phyloP scores from a whole-genome alignment of 64 coral and sea anemone genomes.

The Stichodactyla helianthus region DNA sequence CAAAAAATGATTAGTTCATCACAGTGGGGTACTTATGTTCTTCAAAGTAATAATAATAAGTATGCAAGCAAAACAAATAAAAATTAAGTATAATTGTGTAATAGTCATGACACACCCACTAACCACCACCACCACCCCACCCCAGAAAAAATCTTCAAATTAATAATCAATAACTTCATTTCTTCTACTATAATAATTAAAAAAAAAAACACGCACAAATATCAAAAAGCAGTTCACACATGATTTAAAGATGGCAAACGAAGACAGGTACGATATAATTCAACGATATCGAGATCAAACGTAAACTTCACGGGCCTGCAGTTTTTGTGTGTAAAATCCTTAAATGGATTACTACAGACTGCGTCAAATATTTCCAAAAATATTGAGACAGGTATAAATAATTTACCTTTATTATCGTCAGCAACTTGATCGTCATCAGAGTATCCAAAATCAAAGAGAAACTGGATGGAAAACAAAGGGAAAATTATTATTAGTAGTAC shows the following conservation, averaged over 20 bases:
- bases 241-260: not conserved
- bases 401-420: constrained; percentile 9
- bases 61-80: not conserved
- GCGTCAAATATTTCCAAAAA: not conserved
- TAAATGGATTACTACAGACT: not conserved
- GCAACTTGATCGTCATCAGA: constrained; percentile 67
- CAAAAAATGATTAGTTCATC: too few species aligned
- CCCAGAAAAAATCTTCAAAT: not conserved
- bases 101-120: not conserved
- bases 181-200: not conserved
- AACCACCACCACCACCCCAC: not conserved
- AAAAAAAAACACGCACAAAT: not conserved
- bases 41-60: not conserved
- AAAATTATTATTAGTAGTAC: not conserved
- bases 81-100: not conserved
- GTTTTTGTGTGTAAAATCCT: not conserved
- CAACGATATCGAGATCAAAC: not conserved
- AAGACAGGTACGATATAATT: not conserved
- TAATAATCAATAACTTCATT: not conserved
- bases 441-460: constrained; percentile 66
- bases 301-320: not conserved
- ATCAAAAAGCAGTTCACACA: not conserved
- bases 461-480: constrained; percentile 30
- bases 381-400: not conserved
- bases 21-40: too few species aligned